Base-by-base conservation (phyloP, 2,888 invertebrate species). In the Tenthredo scrophulariae region DNA sequence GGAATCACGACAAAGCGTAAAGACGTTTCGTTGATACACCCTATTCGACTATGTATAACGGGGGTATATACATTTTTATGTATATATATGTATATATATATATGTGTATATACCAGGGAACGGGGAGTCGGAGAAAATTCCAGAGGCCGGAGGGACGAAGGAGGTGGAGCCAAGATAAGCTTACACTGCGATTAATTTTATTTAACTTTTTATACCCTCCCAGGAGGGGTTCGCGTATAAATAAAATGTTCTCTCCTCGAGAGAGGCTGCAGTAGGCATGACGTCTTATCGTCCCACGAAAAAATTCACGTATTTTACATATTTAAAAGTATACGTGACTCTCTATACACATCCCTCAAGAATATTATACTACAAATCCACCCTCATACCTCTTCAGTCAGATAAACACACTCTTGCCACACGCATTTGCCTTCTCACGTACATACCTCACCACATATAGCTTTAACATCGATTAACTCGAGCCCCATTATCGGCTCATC, bases 141-240 rank as follows among this genome's bases (percentile, higher is more conserved):
- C 10, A 26, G 77, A 29, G 50, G 3, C 22, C 26, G 46, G 77
- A 33, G 54, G 26, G 46, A 22, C 29, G 43, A 22, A 43, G 40
- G n/a, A 22, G 26, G 74, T 26, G 13, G 74, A 40, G 74, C 22
- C 22, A 29, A 54, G 58, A 80, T 65, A 80, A 80, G 80, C 80
- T 80, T 40, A 80, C 62, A 65, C 80, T 43, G 43, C 80, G 80
- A 80, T 80, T 80, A 80, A 80, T 80, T 80, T 58, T 80, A 62
- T 80, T 80, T 65, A 62, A 80, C 80, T 62, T 80, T 62, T 80
- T 80, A 40, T 50, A 80, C 37, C 58, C 26, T 33, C 80, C 40
- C 80, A 54, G 80, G 80, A 40, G 54, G 58, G 58, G 80, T 80
- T 50, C 10, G 37, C 37, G 80, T 58, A 80, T 80, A 77, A 77